Conservation (phyloP, 2,797 vertebrate species). For the Leptodon cayanensis region DNA sequence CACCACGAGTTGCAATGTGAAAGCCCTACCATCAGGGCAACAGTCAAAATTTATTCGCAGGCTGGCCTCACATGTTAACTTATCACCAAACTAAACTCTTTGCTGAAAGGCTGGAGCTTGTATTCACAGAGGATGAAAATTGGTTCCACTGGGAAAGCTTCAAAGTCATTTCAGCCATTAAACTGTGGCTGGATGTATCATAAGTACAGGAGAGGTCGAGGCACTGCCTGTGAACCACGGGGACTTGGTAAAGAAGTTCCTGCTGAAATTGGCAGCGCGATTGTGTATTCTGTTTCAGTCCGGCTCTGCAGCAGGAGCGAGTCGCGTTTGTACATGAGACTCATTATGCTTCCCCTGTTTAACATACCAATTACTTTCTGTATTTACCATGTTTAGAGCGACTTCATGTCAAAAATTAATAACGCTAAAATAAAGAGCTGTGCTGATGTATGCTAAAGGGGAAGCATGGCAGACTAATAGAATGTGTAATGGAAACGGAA, state of each 20-base stretch:
- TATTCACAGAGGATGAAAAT: slow-evolving; percentile 72
- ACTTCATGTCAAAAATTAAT: slow-evolving; percentile 65
- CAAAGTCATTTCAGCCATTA: slow-evolving; percentile 72
- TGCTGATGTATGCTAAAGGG: background rate
- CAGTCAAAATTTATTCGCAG: slow-evolving; percentile 55
- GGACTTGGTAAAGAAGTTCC: slow-evolving; percentile 38
- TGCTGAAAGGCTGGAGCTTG: slow-evolving; percentile 51
- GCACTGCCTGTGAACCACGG: slow-evolving; percentile 29
- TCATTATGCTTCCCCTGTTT: slow-evolving; percentile 46
- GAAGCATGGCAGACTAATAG: background rate
- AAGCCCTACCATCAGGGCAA: slow-evolving; percentile 41
- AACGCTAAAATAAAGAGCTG: background rate
- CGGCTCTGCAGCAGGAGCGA: background rate
- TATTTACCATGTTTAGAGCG: slow-evolving; percentile 33
- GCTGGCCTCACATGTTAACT: slow-evolving; percentile 60
- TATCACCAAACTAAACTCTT: slow-evolving; percentile 58
- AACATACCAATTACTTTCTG: slow-evolving; percentile 48
- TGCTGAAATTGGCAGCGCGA: background rate
- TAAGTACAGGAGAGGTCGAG: slow-evolving; percentile 58
- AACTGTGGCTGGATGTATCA: slow-evolving; percentile 66
- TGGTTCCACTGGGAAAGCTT: slow-evolving; percentile 70
- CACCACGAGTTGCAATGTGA: slow-evolving; percentile 9
- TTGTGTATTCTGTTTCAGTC: slow-evolving; percentile 41
- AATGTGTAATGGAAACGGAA: background rate
- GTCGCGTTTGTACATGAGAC: slow-evolving; percentile 30